Conservation (phyloP, 2,888 invertebrate species). For the Epinotia bilunana region DNA sequence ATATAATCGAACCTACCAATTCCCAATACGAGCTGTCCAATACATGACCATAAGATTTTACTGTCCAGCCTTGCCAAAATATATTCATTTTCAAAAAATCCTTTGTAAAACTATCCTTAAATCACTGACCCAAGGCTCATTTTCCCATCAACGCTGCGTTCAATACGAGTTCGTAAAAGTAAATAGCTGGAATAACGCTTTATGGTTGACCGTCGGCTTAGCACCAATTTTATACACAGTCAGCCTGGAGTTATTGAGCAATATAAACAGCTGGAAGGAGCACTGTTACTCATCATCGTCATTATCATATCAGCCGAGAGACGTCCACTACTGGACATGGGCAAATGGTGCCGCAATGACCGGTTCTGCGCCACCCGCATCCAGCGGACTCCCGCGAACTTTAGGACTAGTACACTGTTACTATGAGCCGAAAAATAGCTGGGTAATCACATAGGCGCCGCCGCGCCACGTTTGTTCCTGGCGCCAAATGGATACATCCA, state of each 20-base stretch:
- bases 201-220: conserved; percentile 16
- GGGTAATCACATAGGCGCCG: too few species aligned
- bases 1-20: neutral
- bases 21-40: conserved; percentile 4
- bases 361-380: too few species aligned
- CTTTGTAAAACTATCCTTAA: neutral
- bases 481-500: too few species aligned
- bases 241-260: neutral
- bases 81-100: neutral
- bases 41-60: neutral
- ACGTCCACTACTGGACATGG: too few species aligned
- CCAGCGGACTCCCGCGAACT: too few species aligned
- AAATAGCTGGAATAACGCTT: conserved; percentile 5
- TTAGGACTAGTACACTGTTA: too few species aligned
- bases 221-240: conserved; percentile 23
- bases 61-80: conserved; percentile 10
- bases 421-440: too few species aligned
- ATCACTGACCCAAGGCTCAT: neutral
- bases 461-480: too few species aligned
- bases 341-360: too few species aligned
- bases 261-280: neutral
- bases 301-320: too few species aligned
- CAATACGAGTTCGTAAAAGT: neutral
- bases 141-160: neutral
- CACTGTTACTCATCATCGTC: too few species aligned